phyloP scores from a whole-genome alignment of 2,888 invertebrate genomes.

The Lampropteryx suffumata region DNA sequence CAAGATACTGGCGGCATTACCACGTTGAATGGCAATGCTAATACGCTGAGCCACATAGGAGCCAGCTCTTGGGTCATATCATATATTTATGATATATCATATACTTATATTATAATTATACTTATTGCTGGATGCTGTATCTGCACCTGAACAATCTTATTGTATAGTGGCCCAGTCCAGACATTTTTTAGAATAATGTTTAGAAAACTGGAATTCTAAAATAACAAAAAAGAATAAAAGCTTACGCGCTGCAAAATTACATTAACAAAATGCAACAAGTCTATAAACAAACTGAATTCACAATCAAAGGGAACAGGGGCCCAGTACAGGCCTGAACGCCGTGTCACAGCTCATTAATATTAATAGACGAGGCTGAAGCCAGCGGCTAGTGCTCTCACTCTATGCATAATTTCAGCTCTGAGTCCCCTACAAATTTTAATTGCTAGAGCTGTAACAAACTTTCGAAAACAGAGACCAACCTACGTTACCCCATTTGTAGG shows the following conservation, averaged over 20 bases:
- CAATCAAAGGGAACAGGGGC: slow-evolving; percentile 71
- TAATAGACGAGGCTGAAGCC: slow-evolving; percentile 64
- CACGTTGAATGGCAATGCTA: too few relatives aligned
- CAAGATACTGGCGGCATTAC: too few relatives aligned
- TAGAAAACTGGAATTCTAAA: too few relatives aligned
- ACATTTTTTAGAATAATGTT: too few relatives aligned
- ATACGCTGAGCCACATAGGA: too few relatives aligned
- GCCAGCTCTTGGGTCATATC: too few relatives aligned
- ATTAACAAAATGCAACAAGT: slow-evolving; percentile 63
- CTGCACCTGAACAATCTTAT: too few relatives aligned
- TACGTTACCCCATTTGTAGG: slow-evolving; percentile 39
- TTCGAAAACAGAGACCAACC: slow-evolving; percentile 40
- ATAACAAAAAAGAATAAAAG: neutral
- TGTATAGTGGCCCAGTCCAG: too few relatives aligned
- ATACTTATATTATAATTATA: too few relatives aligned
- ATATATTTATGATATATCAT: too few relatives aligned
- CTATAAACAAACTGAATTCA: slow-evolving; percentile 60
- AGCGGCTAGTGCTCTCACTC: slow-evolving; percentile 65
- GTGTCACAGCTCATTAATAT: slow-evolving; percentile 79
- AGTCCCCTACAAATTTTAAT: slow-evolving; percentile 72
- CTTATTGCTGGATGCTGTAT: too few relatives aligned
- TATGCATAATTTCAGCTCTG: slow-evolving; percentile 73
- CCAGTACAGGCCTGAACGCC: slow-evolving; percentile 52
- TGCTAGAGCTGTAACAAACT: slow-evolving; percentile 63
- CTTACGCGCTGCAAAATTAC: slow-evolving; percentile 24